phyloP scores from a whole-genome alignment of 64 coral and sea anemone genomes.

The Cladopsammia gracilis region DNA sequence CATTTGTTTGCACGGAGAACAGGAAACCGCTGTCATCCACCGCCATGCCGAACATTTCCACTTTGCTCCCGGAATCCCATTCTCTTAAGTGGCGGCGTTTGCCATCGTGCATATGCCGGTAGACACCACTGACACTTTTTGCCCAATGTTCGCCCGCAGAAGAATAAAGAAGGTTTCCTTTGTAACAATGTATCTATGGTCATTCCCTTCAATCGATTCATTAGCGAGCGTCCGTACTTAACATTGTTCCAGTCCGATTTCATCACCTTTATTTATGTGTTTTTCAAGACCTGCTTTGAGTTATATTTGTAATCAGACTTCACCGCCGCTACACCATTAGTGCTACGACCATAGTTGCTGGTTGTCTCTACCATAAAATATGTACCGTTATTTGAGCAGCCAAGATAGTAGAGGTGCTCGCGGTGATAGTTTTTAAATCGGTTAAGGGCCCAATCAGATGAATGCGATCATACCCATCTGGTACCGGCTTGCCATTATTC shows the following conservation, averaged over 20 bases:
- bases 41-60: constrained; percentile 48
- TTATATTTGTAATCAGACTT: too few relatives aligned
- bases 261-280: constrained; percentile 1
- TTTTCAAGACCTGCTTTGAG: too few relatives aligned
- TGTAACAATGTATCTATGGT: constrained; percentile 23
- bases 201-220: constrained; percentile 28
- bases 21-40: constrained; percentile 38
- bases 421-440: too few relatives aligned
- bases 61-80: constrained; percentile 5
- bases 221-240: constrained; percentile 3
- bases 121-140: constrained; percentile 42
- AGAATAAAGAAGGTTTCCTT: constrained; percentile 55
- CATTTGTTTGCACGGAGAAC: not conserved
- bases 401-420: too few relatives aligned
- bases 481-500: too few relatives aligned
- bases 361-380: too few relatives aligned
- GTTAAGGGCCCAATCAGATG: too few relatives aligned
- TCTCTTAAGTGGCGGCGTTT: constrained; percentile 56
- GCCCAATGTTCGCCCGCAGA: not conserved
- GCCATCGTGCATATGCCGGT: constrained; percentile 45
- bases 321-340: too few relatives aligned
- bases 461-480: too few relatives aligned
- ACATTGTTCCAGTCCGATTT: not conserved
- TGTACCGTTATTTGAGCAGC: too few relatives aligned
- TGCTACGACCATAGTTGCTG: too few relatives aligned